Evolutionary conservation across 2,113 vertebrate genomes (phyloP), one percentile per base, ranked within the genome.

Genomic region (Gyps fulvus): DNA sequence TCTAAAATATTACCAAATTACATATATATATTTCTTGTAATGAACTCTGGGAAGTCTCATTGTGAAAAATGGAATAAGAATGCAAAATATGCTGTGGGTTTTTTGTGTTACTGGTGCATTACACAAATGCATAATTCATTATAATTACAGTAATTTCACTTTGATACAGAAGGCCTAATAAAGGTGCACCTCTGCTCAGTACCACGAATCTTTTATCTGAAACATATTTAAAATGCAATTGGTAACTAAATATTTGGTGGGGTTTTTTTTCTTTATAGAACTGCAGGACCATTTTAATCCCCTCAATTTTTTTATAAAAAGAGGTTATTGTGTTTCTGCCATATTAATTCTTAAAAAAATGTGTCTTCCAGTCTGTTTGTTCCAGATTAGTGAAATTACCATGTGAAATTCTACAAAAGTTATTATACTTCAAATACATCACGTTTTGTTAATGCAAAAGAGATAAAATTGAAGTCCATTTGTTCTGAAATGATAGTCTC

Each of bases 391-490:
- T 89, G 73, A 82, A 79, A 76, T 77, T 85, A 26, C 34, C 26
- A 34, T 47, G 29, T 92, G 65, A 94, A 92, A 95, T 82, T 95
- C 83, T 96, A 61, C n/a, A 87, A 32, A 95, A 96, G 69, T 95
- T 93, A 96, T 71, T 95, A 61, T 57, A 85, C 73, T 96, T 93
- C 63, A 92, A 96, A 83, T 91, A 76, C 31, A 32, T 78, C 50
- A n/a, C 36, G 2, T 72, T 97, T 97, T 31, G 2, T 73, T 97
- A 95, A 87, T 76, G 57, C 59, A 86, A 32, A 91, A 90, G 84
- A 91, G 81, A 76, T 73, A 74, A 82, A 87, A 92, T 42, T 81
- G 22, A 16, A 50, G 70, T 96, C 54, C 55, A 84, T 93, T 87
- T 85, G 74, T 45, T 95, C 52, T 72, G 26, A 67, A 66, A 83